These are phyloP conservation scores for Lissonota sp. DNA, from an alignment of 2,888 invertebrate genomes.

Conservation along the genomic window DNA sequence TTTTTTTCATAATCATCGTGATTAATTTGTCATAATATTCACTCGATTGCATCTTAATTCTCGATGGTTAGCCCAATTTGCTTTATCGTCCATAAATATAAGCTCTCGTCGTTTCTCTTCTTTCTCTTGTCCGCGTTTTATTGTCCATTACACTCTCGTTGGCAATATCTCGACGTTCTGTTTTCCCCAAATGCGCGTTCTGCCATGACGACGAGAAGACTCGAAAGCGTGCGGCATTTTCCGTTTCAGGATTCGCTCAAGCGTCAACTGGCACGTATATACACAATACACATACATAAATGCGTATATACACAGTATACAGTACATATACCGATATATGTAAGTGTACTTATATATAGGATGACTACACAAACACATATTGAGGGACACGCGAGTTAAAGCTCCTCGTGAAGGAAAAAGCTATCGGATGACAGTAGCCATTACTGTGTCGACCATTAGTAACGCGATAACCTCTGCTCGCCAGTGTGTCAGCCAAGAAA, in stretches of 20 bases:
- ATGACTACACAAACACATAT: constrained; percentile 1
- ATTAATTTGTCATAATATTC: neutral
- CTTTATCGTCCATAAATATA: constrained; percentile 10
- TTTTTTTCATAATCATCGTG: neutral
- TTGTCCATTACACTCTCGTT: constrained; percentile 38
- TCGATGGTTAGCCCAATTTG: neutral
- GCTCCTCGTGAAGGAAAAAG: constrained; percentile 57
- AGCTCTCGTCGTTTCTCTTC: neutral
- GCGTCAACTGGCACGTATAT: constrained; percentile 33
- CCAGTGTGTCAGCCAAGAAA: constrained; percentile 1
- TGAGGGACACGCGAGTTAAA: constrained; percentile 28
- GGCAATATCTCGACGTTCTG: constrained; percentile 41
- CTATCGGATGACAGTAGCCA: constrained; percentile 76
- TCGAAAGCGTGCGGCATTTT: constrained; percentile 29
- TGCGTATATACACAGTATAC: no score
- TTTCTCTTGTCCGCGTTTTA: neutral
- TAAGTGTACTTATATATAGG: constrained; percentile 2
- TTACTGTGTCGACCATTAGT: constrained; percentile 76
- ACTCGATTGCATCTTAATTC: neutral
- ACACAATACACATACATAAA: constrained; percentile 15
- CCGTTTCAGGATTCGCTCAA: constrained; percentile 48
- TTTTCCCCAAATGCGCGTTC: constrained; percentile 32
- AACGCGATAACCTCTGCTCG: constrained; percentile 72
- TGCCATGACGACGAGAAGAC: constrained; percentile 31
- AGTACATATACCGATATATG: neutral